Conservation (phyloP, 2,797 vertebrate genomes). For the Selene dorsalis region DNA sequence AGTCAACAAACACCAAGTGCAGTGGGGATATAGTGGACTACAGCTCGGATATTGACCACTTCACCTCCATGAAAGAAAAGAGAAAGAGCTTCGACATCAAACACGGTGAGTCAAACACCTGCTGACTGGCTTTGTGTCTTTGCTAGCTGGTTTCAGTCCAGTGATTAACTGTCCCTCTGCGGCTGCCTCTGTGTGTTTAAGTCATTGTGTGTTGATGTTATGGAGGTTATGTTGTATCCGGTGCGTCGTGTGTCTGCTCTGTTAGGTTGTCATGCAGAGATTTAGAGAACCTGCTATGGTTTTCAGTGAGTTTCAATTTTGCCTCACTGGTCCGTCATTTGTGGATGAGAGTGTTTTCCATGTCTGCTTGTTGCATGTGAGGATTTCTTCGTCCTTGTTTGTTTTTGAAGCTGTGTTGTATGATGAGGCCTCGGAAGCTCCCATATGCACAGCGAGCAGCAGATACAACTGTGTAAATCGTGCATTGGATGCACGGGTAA, state of each 20-base stretch:
- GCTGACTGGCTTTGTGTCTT: not conserved
- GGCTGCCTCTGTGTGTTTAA: not conserved
- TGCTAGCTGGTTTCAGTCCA: not conserved
- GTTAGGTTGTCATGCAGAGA: not conserved
- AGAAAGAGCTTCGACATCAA: not conserved
- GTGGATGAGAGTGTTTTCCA: conserved; percentile 18
- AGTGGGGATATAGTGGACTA: not conserved
- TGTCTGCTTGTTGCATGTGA: not conserved
- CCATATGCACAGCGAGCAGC: not conserved
- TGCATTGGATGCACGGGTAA: not conserved
- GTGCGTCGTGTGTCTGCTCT: not conserved
- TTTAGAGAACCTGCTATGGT: not conserved
- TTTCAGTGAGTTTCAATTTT: conserved; percentile 7
- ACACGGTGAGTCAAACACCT: conserved; percentile 1
- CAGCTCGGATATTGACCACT: not conserved
- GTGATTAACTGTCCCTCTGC: not conserved
- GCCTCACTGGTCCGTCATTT: conserved; percentile 7
- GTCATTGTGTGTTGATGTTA: not conserved
- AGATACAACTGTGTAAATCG: not conserved
- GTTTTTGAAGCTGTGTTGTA: not conserved
- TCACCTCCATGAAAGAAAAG: not conserved
- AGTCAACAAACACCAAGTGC: not conserved
- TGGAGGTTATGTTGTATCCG: no score
- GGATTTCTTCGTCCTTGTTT: not conserved
- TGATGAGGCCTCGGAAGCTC: conserved; percentile 5